Percentiles rank a stretch among this genome's conserved stretches.
These are phyloP conservation scores for Meloe dianella DNA, from an alignment of 2,888 invertebrate genomes.

Conservation along the genomic window DNA sequence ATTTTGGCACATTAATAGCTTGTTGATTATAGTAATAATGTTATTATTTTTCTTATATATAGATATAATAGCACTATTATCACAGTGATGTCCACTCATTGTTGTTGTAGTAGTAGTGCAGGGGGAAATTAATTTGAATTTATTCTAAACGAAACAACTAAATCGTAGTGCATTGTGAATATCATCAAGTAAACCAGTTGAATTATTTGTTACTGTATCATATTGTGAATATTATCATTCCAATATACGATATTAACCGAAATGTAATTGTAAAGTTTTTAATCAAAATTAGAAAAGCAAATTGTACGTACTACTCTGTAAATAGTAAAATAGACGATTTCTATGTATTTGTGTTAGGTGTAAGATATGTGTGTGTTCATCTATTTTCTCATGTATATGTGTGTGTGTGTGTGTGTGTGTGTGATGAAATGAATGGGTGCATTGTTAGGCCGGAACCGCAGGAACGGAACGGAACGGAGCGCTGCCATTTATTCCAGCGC, in stretches of 20 bases:
- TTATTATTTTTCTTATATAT: slow-evolving; percentile 2
- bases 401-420: slow-evolving; percentile 28
- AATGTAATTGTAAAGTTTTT: no score
- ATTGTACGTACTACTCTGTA: background rate
- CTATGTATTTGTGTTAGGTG: background rate
- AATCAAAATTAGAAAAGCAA: no score
- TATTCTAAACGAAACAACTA: background rate
- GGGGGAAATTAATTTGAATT: background rate
- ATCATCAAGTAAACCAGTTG: background rate
- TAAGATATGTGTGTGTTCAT: slow-evolving; percentile 4
- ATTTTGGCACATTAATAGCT: background rate
- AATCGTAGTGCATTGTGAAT: background rate
- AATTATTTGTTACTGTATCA: background rate
- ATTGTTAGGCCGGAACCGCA: slow-evolving; percentile 59
- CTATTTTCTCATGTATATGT: slow-evolving; percentile 20
- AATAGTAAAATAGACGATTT: background rate
- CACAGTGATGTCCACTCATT: background rate
- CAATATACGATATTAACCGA: no score
- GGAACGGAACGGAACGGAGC: slow-evolving; percentile 58
- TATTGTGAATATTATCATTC: background rate
- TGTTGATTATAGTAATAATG: slow-evolving; percentile 2
- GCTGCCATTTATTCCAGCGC: slow-evolving; percentile 61
- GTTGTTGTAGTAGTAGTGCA: background rate
- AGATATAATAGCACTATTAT: slow-evolving; percentile 5
- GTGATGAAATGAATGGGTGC: slow-evolving; percentile 52